Percentiles rank a stretch among this genome's conserved stretches.
phyloP scores from a whole-genome alignment of 2,888 invertebrate genomes.

The Nephrocerus scutellatus region DNA sequence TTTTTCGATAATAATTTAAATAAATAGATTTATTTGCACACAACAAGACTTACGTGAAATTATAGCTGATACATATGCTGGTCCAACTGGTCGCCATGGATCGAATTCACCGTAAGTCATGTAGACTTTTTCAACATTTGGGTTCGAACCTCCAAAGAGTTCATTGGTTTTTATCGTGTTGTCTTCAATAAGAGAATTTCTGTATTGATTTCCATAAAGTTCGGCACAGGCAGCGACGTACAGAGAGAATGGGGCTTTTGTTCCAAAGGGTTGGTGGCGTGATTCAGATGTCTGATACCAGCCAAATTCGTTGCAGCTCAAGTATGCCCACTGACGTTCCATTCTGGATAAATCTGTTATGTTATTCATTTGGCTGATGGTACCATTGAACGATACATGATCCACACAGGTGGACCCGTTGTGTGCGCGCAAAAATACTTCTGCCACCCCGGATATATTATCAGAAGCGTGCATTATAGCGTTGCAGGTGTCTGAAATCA shows the following conservation, averaged over 20 bases:
- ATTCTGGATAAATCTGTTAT: constrained; percentile 20
- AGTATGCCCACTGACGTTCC: constrained; percentile 72
- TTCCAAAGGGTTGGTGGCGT: constrained; percentile 50
- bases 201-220: constrained; percentile 25
- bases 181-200: constrained; percentile 17
- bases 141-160: constrained; percentile 46
- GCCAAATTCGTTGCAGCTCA: constrained; percentile 77
- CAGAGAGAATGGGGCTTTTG: constrained; percentile 29
- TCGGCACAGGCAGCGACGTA: constrained; percentile 28
- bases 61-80: constrained; percentile 29
- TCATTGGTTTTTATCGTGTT: constrained; percentile 42
- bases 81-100: constrained; percentile 51
- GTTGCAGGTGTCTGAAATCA: no score
- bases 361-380: no score
- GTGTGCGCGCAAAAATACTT: no score
- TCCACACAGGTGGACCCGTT: no score
- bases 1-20: no score
- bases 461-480: no score
- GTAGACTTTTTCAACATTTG: constrained; percentile 48
- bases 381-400: no score
- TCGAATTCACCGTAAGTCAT: constrained; percentile 51
- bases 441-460: no score
- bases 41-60: constrained; percentile 42
- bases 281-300: constrained; percentile 68
- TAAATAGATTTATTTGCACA: no score